phyloP scores from a whole-genome alignment of 1,140 invertebrate genomes.

The Calliopsis andreniformis region DNA sequence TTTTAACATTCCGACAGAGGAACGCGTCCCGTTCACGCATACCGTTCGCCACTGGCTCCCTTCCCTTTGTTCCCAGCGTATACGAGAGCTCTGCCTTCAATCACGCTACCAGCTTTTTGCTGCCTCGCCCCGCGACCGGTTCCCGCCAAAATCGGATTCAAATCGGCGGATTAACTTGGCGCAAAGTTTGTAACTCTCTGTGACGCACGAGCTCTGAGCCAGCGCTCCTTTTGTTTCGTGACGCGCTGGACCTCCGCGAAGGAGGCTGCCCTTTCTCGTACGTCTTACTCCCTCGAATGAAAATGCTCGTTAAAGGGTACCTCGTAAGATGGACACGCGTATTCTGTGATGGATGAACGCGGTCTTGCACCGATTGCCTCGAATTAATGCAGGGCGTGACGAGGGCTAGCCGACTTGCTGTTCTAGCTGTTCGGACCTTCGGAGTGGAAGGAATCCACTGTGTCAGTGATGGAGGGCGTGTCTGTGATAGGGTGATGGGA shows the following conservation, averaged over 20 bases:
- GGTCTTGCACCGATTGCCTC: slow-evolving; percentile 12
- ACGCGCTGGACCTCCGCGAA: slow-evolving; percentile 16
- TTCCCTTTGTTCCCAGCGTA: slow-evolving; percentile 24
- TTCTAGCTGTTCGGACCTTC: not conserved
- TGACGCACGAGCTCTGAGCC: slow-evolving; percentile 8
- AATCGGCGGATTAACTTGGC: slow-evolving; percentile 62
- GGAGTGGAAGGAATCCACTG: too few species aligned
- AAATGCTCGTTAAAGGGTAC: slow-evolving; percentile 35
- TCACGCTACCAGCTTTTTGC: slow-evolving; percentile 56
- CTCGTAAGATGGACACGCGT: slow-evolving; percentile 12
- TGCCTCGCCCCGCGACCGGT: slow-evolving; percentile 32
- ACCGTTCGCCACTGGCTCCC: not conserved
- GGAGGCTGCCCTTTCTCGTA: not conserved
- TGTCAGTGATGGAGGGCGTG: too few species aligned
- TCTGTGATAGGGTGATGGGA: too few species aligned
- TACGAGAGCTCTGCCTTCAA: slow-evolving; percentile 50
- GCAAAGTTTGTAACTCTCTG: slow-evolving; percentile 44
- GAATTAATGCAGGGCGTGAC: slow-evolving; percentile 38
- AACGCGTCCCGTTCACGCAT: slow-evolving; percentile 56
- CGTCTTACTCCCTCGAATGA: slow-evolving; percentile 10
- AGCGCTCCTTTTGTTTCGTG: slow-evolving; percentile 12
- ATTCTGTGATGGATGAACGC: slow-evolving; percentile 16
- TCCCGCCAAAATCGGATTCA: slow-evolving; percentile 71
- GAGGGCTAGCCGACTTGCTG: not conserved
- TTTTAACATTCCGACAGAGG: slow-evolving; percentile 64